Percentiles rank a stretch among this genome's conserved stretches.
phyloP scores from a whole-genome alignment of 2,113 vertebrate species.

The Hippotragus niger region DNA sequence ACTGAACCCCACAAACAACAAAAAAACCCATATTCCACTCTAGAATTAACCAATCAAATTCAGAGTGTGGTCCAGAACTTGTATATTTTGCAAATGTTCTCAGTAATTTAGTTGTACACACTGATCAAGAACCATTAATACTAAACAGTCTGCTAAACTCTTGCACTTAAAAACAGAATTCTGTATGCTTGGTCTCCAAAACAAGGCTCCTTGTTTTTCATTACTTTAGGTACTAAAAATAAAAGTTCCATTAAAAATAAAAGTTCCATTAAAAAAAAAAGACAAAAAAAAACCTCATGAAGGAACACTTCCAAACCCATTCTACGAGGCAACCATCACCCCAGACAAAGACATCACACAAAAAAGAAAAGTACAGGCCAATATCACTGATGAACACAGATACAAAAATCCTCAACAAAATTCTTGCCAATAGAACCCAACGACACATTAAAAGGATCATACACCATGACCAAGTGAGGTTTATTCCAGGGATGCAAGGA shows the following conservation, averaged over 20 bases:
- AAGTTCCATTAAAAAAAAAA: too few relatives aligned
- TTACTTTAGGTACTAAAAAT: background rate
- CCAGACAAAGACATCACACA: background rate
- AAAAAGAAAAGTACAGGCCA: background rate
- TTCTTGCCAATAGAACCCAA: background rate
- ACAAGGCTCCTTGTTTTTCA: background rate
- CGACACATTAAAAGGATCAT: background rate
- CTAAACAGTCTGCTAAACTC: background rate
- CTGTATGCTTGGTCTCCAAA: background rate
- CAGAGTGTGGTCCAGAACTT: background rate
- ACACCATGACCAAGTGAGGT: background rate
- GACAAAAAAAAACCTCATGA: background rate
- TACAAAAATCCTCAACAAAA: background rate
- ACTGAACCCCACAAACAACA: background rate
- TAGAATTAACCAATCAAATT: background rate
- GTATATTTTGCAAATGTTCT: background rate
- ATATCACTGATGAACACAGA: background rate
- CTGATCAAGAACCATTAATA: slow-evolving; percentile 8
- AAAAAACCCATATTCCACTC: background rate
- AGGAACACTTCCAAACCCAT: background rate
- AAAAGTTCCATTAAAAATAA: background rate
- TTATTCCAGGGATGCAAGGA: background rate
- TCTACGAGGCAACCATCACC: background rate
- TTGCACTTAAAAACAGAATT: slow-evolving; percentile 16
- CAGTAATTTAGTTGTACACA: background rate